Percentiles rank a stretch among this genome's conserved stretches.
phyloP scores from a whole-genome alignment of 1,140 invertebrate species.

The Cataglyphis hispanica region DNA sequence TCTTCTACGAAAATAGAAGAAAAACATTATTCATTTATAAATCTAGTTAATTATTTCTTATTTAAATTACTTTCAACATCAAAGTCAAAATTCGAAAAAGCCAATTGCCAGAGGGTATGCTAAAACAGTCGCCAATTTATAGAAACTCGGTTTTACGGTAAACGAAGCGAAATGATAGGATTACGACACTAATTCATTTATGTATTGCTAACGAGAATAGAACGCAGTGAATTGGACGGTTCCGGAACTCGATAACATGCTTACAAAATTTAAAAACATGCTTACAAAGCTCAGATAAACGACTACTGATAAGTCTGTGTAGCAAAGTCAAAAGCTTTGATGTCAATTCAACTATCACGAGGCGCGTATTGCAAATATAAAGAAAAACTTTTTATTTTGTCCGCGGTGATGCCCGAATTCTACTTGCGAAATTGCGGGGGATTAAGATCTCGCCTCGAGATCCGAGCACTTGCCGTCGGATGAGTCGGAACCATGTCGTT shows the following conservation, averaged over 20 bases:
- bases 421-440: conserved; percentile 67
- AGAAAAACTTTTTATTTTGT: conserved; percentile 40
- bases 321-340: conserved; percentile 4
- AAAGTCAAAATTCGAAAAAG: conserved; percentile 6
- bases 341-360: conserved; percentile 3
- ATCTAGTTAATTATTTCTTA: conserved; percentile 18
- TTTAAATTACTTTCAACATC: background rate
- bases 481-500: conserved; percentile 69
- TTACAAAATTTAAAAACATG: conserved; percentile 30
- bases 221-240: background rate
- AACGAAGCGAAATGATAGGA: conserved; percentile 68
- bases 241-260: conserved; percentile 28
- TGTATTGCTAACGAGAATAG: conserved; percentile 39
- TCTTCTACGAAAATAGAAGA: background rate
- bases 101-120: conserved; percentile 43
- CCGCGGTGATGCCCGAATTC: conserved; percentile 42
- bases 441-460: conserved; percentile 73
- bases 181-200: conserved; percentile 65
- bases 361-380: background rate
- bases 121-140: conserved; percentile 35
- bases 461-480: conserved; percentile 49
- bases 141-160: conserved; percentile 64
- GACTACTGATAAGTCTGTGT: background rate
- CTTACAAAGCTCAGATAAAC: background rate
- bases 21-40: background rate